A percentile compares a stretch with the other conserved stretches of the same genome.
phyloP scores from a whole-genome alignment of 2,888 invertebrate species.

The Junonia oenone region DNA sequence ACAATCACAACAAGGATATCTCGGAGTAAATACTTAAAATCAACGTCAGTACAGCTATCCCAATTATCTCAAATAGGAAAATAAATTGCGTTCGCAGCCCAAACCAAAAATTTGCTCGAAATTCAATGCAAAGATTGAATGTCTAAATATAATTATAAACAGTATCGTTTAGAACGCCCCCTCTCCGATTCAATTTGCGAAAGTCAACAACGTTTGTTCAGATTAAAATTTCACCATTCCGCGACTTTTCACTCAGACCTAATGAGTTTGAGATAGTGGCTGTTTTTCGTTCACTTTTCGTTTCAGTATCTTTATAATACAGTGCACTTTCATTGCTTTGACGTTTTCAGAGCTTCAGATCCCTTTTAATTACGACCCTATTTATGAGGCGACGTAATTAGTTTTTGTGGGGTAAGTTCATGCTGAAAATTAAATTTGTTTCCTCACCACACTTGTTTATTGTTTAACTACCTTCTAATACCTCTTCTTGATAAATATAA shows the following conservation, averaged over 20 bases:
- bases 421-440: not conserved
- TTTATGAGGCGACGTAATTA: conserved; percentile 2
- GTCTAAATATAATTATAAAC: not conserved
- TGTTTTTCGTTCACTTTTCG: conserved; percentile 3
- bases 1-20: no score
- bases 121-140: not conserved
- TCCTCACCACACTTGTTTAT: not conserved
- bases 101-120: not conserved
- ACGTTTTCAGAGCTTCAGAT: conserved; percentile 10
- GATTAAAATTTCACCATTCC: conserved; percentile 16
- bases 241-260: conserved; percentile 6
- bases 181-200: conserved; percentile 27
- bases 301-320: not conserved
- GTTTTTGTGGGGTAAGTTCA: not conserved
- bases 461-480: not conserved
- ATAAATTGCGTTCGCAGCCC: not conserved
- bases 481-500: not conserved
- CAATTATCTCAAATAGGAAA: not conserved
- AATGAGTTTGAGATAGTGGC: not conserved
- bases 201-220: conserved; percentile 29
- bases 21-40: no score
- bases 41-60: not conserved
- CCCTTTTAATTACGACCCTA: conserved; percentile 12
- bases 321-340: conserved; percentile 1
- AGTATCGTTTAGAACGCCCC: conserved; percentile 1